These are phyloP conservation scores for Sebastes baramenuke DNA, from an alignment of 2,797 vertebrate species.

Conservation along the genomic window DNA sequence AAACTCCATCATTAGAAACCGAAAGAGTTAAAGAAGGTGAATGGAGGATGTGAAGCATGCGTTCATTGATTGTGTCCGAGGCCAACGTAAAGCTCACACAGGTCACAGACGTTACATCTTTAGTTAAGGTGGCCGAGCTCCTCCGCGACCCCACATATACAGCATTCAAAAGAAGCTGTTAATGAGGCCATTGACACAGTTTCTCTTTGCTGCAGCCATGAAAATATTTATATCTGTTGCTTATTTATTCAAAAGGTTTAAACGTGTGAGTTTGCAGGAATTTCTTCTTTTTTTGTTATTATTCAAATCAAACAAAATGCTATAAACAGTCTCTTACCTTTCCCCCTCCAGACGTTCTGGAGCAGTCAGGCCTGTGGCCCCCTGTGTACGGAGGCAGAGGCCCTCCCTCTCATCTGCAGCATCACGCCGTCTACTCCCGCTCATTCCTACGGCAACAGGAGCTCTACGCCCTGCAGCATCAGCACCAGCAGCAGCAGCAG, in stretches of 20 bases:
- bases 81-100: not conserved
- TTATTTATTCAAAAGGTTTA: not conserved
- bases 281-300: not conserved
- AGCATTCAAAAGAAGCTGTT: not conserved
- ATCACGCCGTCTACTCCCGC: slow-evolving; percentile 90
- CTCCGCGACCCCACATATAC: not conserved
- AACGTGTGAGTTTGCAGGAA: not conserved
- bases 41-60: not conserved
- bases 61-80: not conserved
- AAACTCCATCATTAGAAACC: slow-evolving; percentile 14
- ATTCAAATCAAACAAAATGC: not conserved
- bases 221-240: not conserved
- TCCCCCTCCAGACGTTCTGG: slow-evolving; percentile 88
- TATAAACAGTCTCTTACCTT: not conserved
- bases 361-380: slow-evolving; percentile 94
- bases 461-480: slow-evolving; percentile 90
- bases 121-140: not conserved
- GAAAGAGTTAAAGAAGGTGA: slow-evolving; percentile 11
- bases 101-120: not conserved
- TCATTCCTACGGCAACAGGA: slow-evolving; percentile 94
- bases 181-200: not conserved
- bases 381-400: slow-evolving; percentile 90
- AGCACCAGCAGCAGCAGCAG: slow-evolving; percentile 76
- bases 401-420: slow-evolving; percentile 91
- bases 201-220: not conserved